Evolutionary conservation across 92 coral and sea anemone species (phyloP).

Genomic region (Heteractis magnifica): DNA sequence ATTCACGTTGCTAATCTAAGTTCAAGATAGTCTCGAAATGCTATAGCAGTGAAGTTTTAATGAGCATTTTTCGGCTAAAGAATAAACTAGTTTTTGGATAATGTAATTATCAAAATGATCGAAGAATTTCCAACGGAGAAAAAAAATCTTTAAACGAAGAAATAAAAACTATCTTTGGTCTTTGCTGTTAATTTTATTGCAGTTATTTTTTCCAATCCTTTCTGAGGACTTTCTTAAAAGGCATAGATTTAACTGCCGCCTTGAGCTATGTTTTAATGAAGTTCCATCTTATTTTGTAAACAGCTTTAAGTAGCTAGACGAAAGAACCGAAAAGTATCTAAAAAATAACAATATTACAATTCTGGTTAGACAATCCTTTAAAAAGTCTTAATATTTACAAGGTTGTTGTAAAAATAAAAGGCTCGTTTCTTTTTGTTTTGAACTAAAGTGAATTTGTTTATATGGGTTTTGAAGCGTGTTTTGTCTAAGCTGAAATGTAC

Average conservation of each 20-base stretch:
- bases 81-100: not conserved
- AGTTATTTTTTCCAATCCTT: no score
- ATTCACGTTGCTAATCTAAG: not conserved
- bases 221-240: no score
- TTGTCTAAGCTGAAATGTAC: not conserved
- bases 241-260: not conserved
- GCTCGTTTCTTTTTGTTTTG: not conserved
- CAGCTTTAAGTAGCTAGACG: not conserved
- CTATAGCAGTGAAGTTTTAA: not conserved
- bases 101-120: not conserved
- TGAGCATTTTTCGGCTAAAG: not conserved
- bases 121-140: not conserved
- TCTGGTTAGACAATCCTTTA: not conserved
- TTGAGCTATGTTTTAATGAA: not conserved
- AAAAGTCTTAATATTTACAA: not conserved
- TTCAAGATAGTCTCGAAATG: not conserved
- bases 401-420: not conserved
- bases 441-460: not conserved
- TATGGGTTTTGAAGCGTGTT: not conserved
- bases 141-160: not conserved
- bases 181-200: not conserved
- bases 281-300: not conserved
- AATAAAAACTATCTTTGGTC: not conserved
- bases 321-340: not conserved
- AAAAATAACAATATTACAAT: not conserved